Evolutionary conservation across 2,797 vertebrate genomes (phyloP).

Genomic region (Alfaro cultratus): DNA sequence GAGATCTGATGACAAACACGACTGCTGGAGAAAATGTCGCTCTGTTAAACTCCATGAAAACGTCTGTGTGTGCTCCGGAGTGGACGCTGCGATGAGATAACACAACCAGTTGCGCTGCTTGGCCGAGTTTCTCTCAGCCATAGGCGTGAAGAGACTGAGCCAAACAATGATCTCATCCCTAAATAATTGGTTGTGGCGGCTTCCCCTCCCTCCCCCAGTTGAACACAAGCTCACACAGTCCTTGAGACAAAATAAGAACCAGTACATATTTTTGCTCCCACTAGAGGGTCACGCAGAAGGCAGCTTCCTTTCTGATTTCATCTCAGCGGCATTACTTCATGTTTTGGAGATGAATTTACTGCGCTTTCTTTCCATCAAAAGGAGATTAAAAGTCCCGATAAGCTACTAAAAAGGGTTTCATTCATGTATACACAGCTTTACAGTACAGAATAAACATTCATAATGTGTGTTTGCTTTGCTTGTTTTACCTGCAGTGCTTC

Average conservation of each 20-base stretch:
- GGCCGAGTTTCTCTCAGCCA: constrained; percentile 77
- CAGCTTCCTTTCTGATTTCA: constrained; percentile 55
- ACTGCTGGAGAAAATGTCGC: constrained; percentile 61
- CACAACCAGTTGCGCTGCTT: constrained; percentile 73
- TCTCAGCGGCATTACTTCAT: constrained; percentile 31
- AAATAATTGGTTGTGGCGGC: constrained; percentile 85
- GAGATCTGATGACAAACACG: constrained; percentile 40
- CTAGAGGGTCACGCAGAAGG: constrained; percentile 59
- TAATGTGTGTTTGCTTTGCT: background rate
- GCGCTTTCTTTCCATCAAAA: constrained; percentile 32
- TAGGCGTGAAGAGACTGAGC: constrained; percentile 84
- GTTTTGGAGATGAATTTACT: constrained; percentile 26
- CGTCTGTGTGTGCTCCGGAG: constrained; percentile 60
- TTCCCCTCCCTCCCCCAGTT: constrained; percentile 63
- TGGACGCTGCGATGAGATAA: constrained; percentile 77
- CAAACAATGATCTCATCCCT: constrained; percentile 87
- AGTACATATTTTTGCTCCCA: constrained; percentile 64
- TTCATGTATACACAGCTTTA: background rate
- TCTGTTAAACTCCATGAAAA: constrained; percentile 59
- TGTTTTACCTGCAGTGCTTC: constrained; percentile 81
- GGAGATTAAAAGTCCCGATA: constrained; percentile 25
- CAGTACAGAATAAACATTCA: background rate
- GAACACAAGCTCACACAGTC: constrained; percentile 71
- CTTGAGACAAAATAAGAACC: constrained; percentile 71
- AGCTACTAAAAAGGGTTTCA: background rate